A percentile compares a stretch with the other conserved stretches of the same genome.
Evolutionary conservation across 2,113 vertebrate genomes (phyloP).

Genomic region (Acinonyx jubatus): DNA sequence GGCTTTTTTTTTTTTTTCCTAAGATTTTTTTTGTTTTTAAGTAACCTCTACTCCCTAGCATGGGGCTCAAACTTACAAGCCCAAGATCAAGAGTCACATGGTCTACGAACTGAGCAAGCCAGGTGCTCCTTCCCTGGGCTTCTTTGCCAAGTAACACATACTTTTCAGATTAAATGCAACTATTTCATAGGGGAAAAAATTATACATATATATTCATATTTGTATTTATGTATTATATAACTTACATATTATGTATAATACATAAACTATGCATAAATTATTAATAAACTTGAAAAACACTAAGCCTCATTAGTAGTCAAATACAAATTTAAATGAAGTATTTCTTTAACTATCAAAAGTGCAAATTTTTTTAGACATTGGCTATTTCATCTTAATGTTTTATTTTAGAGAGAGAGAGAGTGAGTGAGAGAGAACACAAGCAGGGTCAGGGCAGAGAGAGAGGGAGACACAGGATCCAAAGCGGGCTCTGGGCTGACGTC

Average conservation of each 20-base stretch:
- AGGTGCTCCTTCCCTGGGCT: neutral
- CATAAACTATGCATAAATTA: neutral
- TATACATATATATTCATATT: neutral
- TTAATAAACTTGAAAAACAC: neutral
- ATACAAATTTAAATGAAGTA: conserved; percentile 34
- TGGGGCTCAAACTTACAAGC: neutral
- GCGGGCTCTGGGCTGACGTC: too few relatives aligned
- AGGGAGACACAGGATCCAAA: too few relatives aligned
- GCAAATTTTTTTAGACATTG: neutral
- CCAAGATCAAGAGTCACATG: neutral
- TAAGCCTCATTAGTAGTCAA: neutral
- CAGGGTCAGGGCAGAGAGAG: too few relatives aligned
- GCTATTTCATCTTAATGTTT: too few relatives aligned
- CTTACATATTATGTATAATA: neutral
- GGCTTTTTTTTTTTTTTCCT: neutral
- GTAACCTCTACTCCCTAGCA: neutral
- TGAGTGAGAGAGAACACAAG: too few relatives aligned
- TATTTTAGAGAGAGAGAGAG: too few relatives aligned
- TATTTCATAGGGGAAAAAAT: neutral
- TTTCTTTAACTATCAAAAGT: conserved; percentile 54
- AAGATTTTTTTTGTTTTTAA: neutral
- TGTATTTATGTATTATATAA: neutral
- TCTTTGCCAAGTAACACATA: conserved; percentile 21
- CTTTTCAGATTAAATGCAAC: conserved; percentile 45
- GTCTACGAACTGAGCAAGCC: neutral